Evolutionary conservation across 92 coral and sea anemone genomes (phyloP).

Genomic region (Muricea muricata): DNA sequence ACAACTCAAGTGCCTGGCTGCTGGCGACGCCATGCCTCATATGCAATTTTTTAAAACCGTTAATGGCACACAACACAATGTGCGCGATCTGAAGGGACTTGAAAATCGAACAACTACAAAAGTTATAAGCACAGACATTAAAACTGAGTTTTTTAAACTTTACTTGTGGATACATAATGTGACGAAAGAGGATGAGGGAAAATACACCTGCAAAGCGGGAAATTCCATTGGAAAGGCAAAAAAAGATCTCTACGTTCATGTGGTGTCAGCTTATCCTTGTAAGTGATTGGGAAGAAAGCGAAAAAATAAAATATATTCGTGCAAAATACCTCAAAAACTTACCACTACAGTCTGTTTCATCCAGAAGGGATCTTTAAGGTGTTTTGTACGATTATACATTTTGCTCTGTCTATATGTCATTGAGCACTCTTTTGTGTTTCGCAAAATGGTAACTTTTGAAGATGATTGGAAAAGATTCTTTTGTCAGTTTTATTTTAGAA

Average conservation of each 20-base stretch:
- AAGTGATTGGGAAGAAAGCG: no score
- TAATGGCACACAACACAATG: neutral
- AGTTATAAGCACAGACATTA: neutral
- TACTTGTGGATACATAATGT: conserved; percentile 73
- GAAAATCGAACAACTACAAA: neutral
- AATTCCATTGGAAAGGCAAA: conserved; percentile 76
- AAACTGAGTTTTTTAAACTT: conserved; percentile 66
- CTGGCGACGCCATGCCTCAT: conserved; percentile 92
- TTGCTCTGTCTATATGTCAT: no score
- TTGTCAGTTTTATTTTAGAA: no score
- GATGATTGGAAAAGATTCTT: no score
- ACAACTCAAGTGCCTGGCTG: conserved; percentile 70
- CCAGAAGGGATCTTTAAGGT: no score
- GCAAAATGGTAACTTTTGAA: no score
- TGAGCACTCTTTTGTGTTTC: no score
- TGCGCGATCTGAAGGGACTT: neutral
- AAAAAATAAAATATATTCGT: no score
- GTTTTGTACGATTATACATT: no score
- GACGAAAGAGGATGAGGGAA: conserved; percentile 72
- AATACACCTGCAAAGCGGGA: conserved; percentile 89
- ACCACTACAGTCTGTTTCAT: no score
- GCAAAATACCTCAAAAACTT: no score
- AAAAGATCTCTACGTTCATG: neutral
- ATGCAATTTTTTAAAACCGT: conserved; percentile 78
- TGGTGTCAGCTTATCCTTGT: neutral